A percentile compares a stretch with the other conserved stretches of the same genome.
Conservation (phyloP, 2,797 vertebrate species). For the Merluccius polli region DNA sequence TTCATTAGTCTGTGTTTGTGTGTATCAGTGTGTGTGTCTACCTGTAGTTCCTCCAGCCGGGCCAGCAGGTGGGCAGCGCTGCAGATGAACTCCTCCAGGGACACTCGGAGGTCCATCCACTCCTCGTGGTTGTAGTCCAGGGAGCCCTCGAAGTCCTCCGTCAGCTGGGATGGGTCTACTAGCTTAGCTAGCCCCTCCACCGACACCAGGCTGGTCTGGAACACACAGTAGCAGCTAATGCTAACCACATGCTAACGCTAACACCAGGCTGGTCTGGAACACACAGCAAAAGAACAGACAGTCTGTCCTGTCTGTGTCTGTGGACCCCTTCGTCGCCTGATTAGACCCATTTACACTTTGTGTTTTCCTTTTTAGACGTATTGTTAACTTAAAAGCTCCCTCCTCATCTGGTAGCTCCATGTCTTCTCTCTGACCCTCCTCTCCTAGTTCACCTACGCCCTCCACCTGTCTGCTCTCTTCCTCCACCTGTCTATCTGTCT, state of each 20-base stretch:
- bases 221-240: background rate
- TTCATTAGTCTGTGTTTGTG: background rate
- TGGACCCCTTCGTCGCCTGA: too few species aligned
- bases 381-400: too few species aligned
- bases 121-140: slow-evolving; percentile 98
- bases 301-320: too few species aligned
- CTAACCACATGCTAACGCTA: too few species aligned
- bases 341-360: too few species aligned
- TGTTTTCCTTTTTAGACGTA: too few species aligned
- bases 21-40: slow-evolving; percentile 12
- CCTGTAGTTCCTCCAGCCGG: slow-evolving; percentile 90
- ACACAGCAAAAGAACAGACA: too few species aligned
- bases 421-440: too few species aligned
- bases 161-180: slow-evolving; percentile 96
- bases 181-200: slow-evolving; percentile 95
- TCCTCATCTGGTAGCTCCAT: too few species aligned
- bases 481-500: too few species aligned
- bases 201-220: slow-evolving; percentile 95
- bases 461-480: too few species aligned
- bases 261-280: slow-evolving; percentile 82
- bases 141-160: slow-evolving; percentile 96
- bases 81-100: slow-evolving; percentile 94
- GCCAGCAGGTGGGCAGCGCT: slow-evolving; percentile 91
- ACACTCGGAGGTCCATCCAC: slow-evolving; percentile 93
- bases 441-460: too few species aligned